Base-by-base conservation (phyloP, 35 echinoderm and acorn worm genomes). In the Diadema setosum region DNA sequence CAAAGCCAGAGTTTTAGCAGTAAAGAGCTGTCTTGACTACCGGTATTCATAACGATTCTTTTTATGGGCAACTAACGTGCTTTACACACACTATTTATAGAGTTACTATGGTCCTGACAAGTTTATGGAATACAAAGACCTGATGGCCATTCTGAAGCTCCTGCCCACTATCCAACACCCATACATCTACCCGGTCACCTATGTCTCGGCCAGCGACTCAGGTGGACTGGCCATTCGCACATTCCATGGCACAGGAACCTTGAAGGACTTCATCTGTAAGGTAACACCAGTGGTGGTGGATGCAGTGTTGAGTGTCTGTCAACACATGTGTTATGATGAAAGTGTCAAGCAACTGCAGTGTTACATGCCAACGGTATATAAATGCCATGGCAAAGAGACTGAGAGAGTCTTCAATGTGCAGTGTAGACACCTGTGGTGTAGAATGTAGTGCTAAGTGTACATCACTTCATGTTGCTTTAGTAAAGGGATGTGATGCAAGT, bases 101-200 rank as follows among this genome's bases (percentile, higher is more conserved):
- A 91, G 92, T 91, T 91, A 85, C 85, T 98, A 91, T 86, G 96
- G 92, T 43, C 85, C 96, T 40, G 96, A 98, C 46, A 98, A 92
- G 50, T 39, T 88, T 9, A 58, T 98, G 14, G 85, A 87, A n/a
- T 89, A 98, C 36, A 84, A 90, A 85, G 96, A 94, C 75, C 75
- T 98, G 39, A 57, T 85, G 17, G 70, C 85, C 8, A 24, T 88
- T 29, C 63, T 98, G 82, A 98, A 94, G 61, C 29, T 94, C 5
- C 46, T 98, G 26, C 96, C 92, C 7, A 94, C 96, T 27, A 76
- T 98, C 59, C 96, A 98, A 40, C 96, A 98, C 82, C 96, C 95
- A 20, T 96, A 82, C 84, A 98, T 98, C 80, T 98, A 98, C 80
- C 96, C 92, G 5, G 82, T 98, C 44, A 98, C 96, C 6, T 98